Evolutionary conservation across 1,140 invertebrate genomes (phyloP), one percentile per base, ranked within the genome.

Genomic region (Bombus balteatus): DNA sequence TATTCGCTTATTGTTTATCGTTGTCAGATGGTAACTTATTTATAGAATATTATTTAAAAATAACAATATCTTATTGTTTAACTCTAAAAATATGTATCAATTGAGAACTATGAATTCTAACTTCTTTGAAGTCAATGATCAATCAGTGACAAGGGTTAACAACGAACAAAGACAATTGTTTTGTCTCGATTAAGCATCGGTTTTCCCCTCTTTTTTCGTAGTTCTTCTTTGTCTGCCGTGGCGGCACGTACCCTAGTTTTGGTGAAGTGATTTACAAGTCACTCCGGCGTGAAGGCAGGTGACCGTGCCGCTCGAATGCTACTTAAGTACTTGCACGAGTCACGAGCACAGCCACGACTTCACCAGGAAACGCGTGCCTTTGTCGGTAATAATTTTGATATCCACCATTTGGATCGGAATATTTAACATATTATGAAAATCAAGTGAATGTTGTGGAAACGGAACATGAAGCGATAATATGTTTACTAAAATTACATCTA

Each of bases 211-310:
- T 53, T 81, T 37, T 47, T 65, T 43, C 65, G 53, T 59, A 70
- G 53, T 78, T 70, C 68, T 81, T 85, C 86, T 89, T 90, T 89
- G 83, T 88, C 86, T 81, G 83, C 62, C 43, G 71, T 57, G 89
- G 89, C 92, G 88, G 91, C 91, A 93, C 92, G 92, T 93, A 94
- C 92, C 91, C 93, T 90, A 92, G 93, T 94, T 94, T 94, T 90
- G 92, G 92, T 93, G 93, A 94, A 94, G 91, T 94, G 94, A 95
- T 94, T 95, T 95, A 94, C 93, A 94, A 94, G 92, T 95, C 94
- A 94, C 92, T 94, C 93, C 93, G 92, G 91, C 94, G 93, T 95
- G 93, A 94, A 94, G 93, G 94, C 94, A 94, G 93, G 94, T 94
- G 94, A 94, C 87, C 92, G 94, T 94, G 88, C 91, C 92, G 93